Base-by-base conservation (phyloP, 2,888 invertebrate genomes). In the Altica lythri region DNA sequence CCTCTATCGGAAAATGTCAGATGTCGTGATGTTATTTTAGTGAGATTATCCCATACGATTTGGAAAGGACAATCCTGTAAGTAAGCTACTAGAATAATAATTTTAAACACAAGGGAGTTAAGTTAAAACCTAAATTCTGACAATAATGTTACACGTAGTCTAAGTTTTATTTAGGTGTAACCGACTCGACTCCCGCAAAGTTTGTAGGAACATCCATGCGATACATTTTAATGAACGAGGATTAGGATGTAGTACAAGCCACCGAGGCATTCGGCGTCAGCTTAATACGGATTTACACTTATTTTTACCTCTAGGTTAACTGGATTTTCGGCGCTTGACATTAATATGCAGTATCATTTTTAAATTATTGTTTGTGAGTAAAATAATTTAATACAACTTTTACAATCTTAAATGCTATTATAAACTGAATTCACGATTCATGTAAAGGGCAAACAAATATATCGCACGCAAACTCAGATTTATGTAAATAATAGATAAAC, bases 221-320 rank as follows among this genome's bases (percentile, higher is more conserved):
- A 58, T 57, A 60, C 57, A 58, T 60, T 60, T 60, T 60, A 58
- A 60, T 60, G 60, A 60, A 53, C 50, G 49, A 44, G 27, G 57
- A 55, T 60, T 60, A 58, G 53, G 42, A 44, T 57, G 56, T 49
- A 48, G 35, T 47, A 49, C 52, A 44, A 42, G 25, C 38, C 44
- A 25, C 27, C 40, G 46, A 14, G 34, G 16, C 34, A 53, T 46
- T 40, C 38, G 46, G 47, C 45, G 53, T 47, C 40, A 27, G 34
- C 32, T 46, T 53, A 53, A 53, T 27, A 25, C 19, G 53, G 38
- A 53, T 53, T 53, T 53, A 47, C 47, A 46, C 40, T 55, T 40
- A 45, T 49, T 55, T 53, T 55, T 38, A 37, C 25, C 45, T 45
- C 27, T 27, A 13, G 22, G 40, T 12, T 44, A 22, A 27, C 35